Base-by-base conservation (phyloP, 2,797 vertebrate species). In the Brotula barbata region DNA sequence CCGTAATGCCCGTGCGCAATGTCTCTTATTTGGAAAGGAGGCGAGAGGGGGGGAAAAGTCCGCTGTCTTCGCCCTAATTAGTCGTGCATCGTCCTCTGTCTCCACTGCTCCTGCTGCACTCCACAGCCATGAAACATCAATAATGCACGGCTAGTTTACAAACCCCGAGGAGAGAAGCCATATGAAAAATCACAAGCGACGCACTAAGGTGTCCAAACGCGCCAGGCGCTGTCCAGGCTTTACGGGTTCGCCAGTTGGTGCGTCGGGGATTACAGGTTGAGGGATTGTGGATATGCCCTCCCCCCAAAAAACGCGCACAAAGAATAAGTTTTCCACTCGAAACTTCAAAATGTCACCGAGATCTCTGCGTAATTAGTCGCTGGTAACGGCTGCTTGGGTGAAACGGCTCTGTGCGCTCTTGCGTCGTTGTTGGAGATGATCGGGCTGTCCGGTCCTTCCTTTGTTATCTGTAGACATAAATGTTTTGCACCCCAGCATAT, bases 101-200 rank as follows among this genome's bases (percentile, higher is more conserved):
- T 69, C 82, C 82, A 73, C 73, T 71, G 48, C 79, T 75, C 73
- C 50, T 72, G 71, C 65, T 68, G 48, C 81, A 58, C 71, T 70
- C 77, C 71, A 83, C 70, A 76, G 77, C 78, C 85, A 87, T 82
- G 72, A 80, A 84, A 85, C 61, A 71, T 78, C 73, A 84, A 78
- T 65, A 72, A 71, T 53, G 58, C 28, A 53, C 45, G 60, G 58
- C 66, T 55, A 65, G 47, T 59, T 57, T 44, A 60, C 64, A 37
- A 71, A 64, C 33, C 42, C 34, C 53, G 56, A 52, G 33, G 60
- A 75, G 19, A 54, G 78, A 75, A 75, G 83, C 84, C 86, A 83
- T 88, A 64, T 68, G 64, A 62, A 49, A 31, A 25, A 36, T n/a
- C 64, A 23, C 56, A 22, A 33, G 13, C 73, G 61, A 72, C 75